Evolutionary conservation across 1,140 invertebrate genomes (phyloP), one percentile per base, ranked within the genome.

Genomic region (Coboldia fuscipes): DNA sequence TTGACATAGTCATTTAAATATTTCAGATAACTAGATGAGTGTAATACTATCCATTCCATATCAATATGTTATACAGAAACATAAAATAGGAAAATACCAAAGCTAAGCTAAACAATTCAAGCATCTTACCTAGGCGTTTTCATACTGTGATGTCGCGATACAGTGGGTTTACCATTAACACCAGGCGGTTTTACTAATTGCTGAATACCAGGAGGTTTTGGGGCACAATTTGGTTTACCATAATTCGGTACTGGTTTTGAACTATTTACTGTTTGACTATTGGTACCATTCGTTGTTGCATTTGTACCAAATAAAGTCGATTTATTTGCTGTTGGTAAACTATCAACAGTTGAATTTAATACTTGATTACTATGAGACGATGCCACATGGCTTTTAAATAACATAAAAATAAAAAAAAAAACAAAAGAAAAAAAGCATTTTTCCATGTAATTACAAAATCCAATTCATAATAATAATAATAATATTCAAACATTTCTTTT

Each of bases 181-280:
- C 47, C 48, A 37, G 51, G 51, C 26, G 42, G 48, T 15, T 47
- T 23, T n/a, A 43, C 43, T 37, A 54, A 23, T 33, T 52, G 47
- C 28, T 54, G 48, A 26, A 54, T 34, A 13, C 50, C 50, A 30
- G 52, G 52, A 16, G 52, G 52, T 34, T 55, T 55, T 3, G 52
- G 52, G 5, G 52, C 52, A 34, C 53, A 54, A 30, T 55, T 54
- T 22, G 52, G 52, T 40, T 55, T 55, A 27, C 52, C 52, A 41
- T 46, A 48, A 35, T 50, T 48, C 15, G 37, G 36, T 13, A 43
- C 39, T 15, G 42, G 37, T 26, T 35, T 38, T 30, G 41, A 38
- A 29, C 14, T 43, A 45, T 32, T 40, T 39, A 16, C 34, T 42
- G 40, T n/a, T n/a, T 10, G 7, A 26, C 23, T 34, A 26, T 12